Percentiles rank a stretch among this genome's conserved stretches.
Conservation (phyloP, 1,140 invertebrate genomes). For the Scaptomyza pallida region DNA sequence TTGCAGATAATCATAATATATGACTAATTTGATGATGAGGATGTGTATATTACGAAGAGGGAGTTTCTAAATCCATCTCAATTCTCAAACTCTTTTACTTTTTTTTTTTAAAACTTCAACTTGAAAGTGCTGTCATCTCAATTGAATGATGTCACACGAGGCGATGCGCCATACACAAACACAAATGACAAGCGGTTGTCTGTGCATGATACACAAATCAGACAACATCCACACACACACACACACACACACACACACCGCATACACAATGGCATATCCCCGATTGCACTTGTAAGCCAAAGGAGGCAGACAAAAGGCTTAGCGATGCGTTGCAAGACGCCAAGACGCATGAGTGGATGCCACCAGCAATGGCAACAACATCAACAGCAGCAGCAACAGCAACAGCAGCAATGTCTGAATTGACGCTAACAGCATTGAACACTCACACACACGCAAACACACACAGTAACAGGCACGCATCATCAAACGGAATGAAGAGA, state of each 20-base stretch:
- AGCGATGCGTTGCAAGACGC: slow-evolving; percentile 40
- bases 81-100: slow-evolving; percentile 5
- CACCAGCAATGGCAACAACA: neutral
- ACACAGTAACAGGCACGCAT: neutral
- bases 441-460: slow-evolving; percentile 1
- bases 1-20: too few relatives aligned
- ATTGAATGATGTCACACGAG: slow-evolving; percentile 66
- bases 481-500: neutral
- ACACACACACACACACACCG: slow-evolving; percentile 18
- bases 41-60: too few relatives aligned
- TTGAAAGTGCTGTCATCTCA: slow-evolving; percentile 43
- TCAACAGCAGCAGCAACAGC: neutral
- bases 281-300: slow-evolving; percentile 44
- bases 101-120: slow-evolving; percentile 16
- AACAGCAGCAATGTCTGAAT: slow-evolving; percentile 11
- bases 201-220: slow-evolving; percentile 47
- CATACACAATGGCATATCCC: neutral
- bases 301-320: slow-evolving; percentile 53
- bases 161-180: slow-evolving; percentile 53
- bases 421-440: slow-evolving; percentile 23
- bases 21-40: too few relatives aligned
- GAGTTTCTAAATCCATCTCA: neutral
- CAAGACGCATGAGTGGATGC: slow-evolving; percentile 21
- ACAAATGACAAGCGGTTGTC: slow-evolving; percentile 44
- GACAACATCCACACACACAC: slow-evolving; percentile 30